Percentiles rank a stretch among this genome's conserved stretches.
phyloP scores from a whole-genome alignment of 2,113 vertebrate species.

The Lophochroa leadbeateri region DNA sequence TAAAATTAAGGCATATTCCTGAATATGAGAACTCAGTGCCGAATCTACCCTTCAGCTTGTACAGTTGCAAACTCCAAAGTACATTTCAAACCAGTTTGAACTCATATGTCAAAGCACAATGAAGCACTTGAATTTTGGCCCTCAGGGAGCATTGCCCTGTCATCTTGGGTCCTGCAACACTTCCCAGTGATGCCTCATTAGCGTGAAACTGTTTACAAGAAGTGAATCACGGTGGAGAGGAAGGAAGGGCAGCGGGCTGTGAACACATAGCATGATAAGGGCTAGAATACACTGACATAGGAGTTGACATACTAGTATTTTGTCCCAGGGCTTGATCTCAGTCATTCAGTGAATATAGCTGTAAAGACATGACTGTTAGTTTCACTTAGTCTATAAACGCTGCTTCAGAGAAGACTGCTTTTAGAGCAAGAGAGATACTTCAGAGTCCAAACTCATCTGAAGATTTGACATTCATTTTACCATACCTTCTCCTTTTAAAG shows the following conservation, averaged over 20 bases:
- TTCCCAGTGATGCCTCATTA: neutral
- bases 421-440: neutral
- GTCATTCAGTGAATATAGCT: neutral
- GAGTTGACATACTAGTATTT: neutral
- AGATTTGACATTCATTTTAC: neutral
- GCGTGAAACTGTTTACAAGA: neutral
- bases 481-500: neutral
- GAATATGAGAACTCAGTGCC: neutral
- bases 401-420: neutral
- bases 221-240: neutral
- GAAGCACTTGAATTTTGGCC: neutral
- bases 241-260: neutral
- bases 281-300: neutral
- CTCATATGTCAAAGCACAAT: neutral
- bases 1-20: neutral
- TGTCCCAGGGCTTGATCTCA: neutral
- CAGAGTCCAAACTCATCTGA: neutral
- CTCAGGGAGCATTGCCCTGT: neutral
- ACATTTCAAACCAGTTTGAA: neutral
- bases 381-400: neutral
- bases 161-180: neutral
- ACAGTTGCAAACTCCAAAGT: neutral
- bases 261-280: neutral
- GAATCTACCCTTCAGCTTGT: neutral
- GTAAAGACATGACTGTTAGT: neutral